Evolutionary conservation across 2,113 vertebrate species (phyloP).

Genomic region (Trematomus loennbergii): DNA sequence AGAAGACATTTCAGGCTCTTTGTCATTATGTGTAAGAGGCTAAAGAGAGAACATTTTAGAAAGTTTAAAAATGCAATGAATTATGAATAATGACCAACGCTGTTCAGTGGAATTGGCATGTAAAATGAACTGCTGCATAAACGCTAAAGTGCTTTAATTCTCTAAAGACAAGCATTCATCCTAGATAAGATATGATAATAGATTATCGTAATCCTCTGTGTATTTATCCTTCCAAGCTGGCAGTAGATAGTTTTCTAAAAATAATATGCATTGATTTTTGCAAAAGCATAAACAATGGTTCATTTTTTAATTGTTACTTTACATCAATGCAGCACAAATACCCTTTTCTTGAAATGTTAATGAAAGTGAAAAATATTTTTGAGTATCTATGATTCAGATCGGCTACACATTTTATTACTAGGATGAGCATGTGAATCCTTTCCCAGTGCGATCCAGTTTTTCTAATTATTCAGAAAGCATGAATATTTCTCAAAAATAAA

Average conservation of each 20-base stretch:
- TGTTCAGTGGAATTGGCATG: not conserved
- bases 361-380: no score
- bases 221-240: not conserved
- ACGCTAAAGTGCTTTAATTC: not conserved
- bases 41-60: constrained; percentile 46
- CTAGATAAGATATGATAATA: not conserved
- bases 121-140: not conserved
- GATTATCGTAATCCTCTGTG: not conserved
- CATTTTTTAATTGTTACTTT: no score
- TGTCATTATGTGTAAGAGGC: constrained; percentile 34
- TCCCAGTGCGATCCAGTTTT: no score
- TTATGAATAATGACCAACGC: constrained; percentile 29
- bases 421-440: no score
- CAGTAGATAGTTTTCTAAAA: not conserved
- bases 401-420: no score
- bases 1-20: constrained; percentile 37
- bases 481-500: no score
- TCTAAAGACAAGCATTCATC: not conserved
- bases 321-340: no score
- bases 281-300: no score
- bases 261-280: not conserved
- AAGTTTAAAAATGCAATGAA: constrained; percentile 38
- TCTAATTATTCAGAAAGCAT: no score
- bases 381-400: no score
- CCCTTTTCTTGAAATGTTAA: no score